Base-by-base conservation (phyloP, 1,140 invertebrate genomes). In the Heliconius himera region DNA sequence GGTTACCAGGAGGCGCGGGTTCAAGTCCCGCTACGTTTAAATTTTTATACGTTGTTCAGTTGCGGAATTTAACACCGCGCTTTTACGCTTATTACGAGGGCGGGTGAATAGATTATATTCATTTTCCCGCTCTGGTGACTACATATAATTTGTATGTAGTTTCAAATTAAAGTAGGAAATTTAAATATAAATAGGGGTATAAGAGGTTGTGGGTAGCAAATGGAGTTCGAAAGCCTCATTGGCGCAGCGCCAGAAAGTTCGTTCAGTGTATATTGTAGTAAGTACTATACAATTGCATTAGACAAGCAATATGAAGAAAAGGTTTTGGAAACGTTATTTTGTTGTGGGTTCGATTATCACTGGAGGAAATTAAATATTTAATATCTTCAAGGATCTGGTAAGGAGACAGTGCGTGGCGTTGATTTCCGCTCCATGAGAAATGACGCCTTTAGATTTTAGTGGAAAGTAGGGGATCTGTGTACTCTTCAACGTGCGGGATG, bases 161-260 rank as follows among this genome's bases (percentile, higher is more conserved):
- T 73, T 76, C 71, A 80, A 80, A 80, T 76, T 80, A 80, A 80
- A 80, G 51, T 80, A 41, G 74, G 74, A 76, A 80, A 80, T 80
- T 80, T 80, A 80, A 80, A 80, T 80, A 76, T 82, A 79, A 82
- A 82, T 80, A 74, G 72, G 76, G 79, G 72, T 73, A 78, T 73
- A 79, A 77, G 79, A 49, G 77, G 70, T 41, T 73, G 49, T 41
- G 74, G 79, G 56, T 80, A 78, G 71, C 79, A 71, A 82, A 82
- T 80, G 60, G 73, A 80, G 77, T 80, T 82, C 76, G 70, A 71
- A 78, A 82, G 79, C 79, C 74, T 80, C 51, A 72, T 54, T 80
- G 79, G 79, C 79, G 18, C 4, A 33, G 13, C 54, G 79, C 79
- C 79, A 80, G 74, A 36, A 76, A 18, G 46, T 33, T 72, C 79